Evolutionary conservation across 2,888 invertebrate genomes (phyloP), one percentile per base, ranked within the genome.

Genomic region (Conistra vaccinii): DNA sequence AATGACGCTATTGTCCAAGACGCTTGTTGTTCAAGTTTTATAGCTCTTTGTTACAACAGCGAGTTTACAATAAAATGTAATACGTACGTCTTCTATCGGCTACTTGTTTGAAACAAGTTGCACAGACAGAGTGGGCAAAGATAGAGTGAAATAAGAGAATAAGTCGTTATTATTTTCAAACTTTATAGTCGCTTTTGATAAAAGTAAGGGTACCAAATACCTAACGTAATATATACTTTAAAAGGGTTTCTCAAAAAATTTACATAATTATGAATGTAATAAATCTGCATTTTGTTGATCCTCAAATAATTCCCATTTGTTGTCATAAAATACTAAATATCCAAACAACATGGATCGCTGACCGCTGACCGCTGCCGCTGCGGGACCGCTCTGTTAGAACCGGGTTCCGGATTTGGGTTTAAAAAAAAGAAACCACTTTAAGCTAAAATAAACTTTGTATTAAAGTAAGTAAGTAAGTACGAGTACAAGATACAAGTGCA

Each of bases 1-100:
- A 84, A 81, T 69, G 82, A 65, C 42, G 53, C 76, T 58, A 80
- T 84, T 84, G 80, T 84, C 84, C 81, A 32, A 74, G 75, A 62
- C 7, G 67, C 84, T 69, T 29, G 63, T 73, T 83, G 63, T 69
- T 68, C 69, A 55, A 81, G 69, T 85, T 85, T 83, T 83, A 85
- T 85, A 20, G 85, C 68, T 58, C 53, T 83, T 81, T 73, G 82
- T 77, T 79, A 55, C 39, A 53, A 65, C 42, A 17, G 58, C n/a
- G 63, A 82, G 79, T 69, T 79, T 82, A 77, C 53, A 79, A 76
- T 69, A 76, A 63, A 76, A 76, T 39, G 42, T 58, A 68, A 81
- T 68, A 48, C 39, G 12, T 39, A 14, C 32, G 58, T 32, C 51
- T 62, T 78, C 4, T 32, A 75, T 66, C 53, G 48, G 75, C 35